Base-by-base conservation (phyloP, 2,797 vertebrate genomes). In the Aldrovandia affinis region DNA sequence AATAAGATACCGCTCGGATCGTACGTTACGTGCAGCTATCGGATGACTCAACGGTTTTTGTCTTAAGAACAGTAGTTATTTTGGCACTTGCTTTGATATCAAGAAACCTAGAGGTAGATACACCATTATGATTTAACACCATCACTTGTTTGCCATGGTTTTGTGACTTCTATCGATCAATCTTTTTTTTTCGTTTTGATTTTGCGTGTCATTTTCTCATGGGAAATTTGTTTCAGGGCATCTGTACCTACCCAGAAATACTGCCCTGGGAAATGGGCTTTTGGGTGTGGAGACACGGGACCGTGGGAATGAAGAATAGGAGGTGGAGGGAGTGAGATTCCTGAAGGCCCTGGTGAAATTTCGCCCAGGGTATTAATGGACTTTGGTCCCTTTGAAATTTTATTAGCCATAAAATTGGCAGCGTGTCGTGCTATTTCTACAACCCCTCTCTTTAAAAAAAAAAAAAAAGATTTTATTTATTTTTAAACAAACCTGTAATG, bases 361-460 rank as follows among this genome's bases (percentile, higher is more conserved):
- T 95, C 94, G 94, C 93, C 93, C 91, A 88, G 75, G 89, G 93
- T 96, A 96, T 97, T 97, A 96, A 97, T 96, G 96, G 96, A 95
- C 96, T 96, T 94, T 93, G 92, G 94, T 93, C 89, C 95, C 96
- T 97, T 98, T 97, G 96, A 97, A 97, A 97, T 97, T 97, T 97
- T 98, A 98, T 97, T 96, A 96, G 95, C 97, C 96, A 97, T 97
- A 97, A 98, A 98, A 97, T 97, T 94, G 96, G 95, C 93, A 91
- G 94, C 93, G 92, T 90, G 93, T 95, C 94, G 94, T 94, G 94
- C 94, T 94, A 93, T 95, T 95, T 95, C 94, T 92, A 90, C 89
- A 92, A 89, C 92, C 86, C 86, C 91, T 90, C 90, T 88, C 81
- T 77, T 80, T 83, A 87, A 78, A n/a, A n/a, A n/a, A n/a, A n/a